Evolutionary conservation across 2,113 vertebrate genomes (phyloP).

Genomic region (Melanocharis versteri): DNA sequence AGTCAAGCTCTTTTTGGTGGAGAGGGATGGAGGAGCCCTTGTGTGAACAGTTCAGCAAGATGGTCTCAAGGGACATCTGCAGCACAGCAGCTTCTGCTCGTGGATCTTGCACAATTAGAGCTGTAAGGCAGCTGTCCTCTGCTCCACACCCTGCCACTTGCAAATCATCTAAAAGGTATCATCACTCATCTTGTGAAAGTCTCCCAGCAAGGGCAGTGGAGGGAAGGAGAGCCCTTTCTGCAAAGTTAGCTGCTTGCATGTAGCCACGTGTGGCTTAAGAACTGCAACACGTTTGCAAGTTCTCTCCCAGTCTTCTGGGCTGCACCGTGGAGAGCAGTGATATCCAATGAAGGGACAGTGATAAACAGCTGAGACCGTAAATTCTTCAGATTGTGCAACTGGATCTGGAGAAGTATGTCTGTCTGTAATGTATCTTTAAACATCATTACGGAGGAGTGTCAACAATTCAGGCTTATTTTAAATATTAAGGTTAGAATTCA

Average conservation of each 20-base stretch:
- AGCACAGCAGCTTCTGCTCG: neutral
- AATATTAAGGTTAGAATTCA: neutral
- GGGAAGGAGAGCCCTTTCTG: neutral
- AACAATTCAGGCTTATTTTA: neutral
- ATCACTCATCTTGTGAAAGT: neutral
- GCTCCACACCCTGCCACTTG: neutral
- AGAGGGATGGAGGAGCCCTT: neutral
- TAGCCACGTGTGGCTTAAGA: neutral
- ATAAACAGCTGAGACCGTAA: neutral
- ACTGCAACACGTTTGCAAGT: neutral
- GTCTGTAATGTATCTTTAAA: neutral
- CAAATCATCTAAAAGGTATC: neutral
- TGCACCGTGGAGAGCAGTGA: neutral
- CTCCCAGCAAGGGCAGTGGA: neutral
- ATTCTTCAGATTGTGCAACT: neutral
- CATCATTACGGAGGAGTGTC: neutral
- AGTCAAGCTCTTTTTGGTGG: neutral
- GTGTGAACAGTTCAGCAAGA: neutral
- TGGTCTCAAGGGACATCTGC: neutral
- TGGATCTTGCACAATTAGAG: neutral
- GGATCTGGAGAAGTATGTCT: neutral
- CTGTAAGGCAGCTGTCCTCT: neutral
- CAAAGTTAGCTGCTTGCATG: neutral
- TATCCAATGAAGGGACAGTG: neutral
- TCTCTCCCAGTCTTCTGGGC: neutral